Evolutionary conservation across 2,888 invertebrate species (phyloP), one percentile per base, ranked within the genome.

Genomic region (Sinopyrophorus schimmeli): DNA sequence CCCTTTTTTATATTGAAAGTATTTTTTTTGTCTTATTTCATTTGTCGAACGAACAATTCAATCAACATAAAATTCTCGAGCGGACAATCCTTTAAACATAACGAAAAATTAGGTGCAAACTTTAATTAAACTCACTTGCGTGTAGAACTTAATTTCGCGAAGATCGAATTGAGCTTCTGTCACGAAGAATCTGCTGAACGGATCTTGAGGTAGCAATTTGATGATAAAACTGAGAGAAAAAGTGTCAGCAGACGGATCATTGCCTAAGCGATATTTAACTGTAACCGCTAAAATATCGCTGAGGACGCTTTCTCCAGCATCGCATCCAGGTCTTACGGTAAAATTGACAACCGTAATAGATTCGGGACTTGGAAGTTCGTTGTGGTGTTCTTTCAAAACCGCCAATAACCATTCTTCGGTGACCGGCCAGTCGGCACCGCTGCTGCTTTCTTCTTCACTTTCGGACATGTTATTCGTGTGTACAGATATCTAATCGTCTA

Each of bases 121-220:
- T n/a, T n/a, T n/a, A n/a, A n/a, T n/a, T 6, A 26, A 15, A 65
- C 66, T 80, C 63, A 88, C 83, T 77, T 87, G 83, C 0, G 87
- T 89, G 68, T 89, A 89, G 74, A 89, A 89, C 57, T 87, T 81
- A 62, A 89, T 89, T 74, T 89, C 89, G 50, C 89, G 77, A 3
- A 88, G 80, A 70, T 89, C 89, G 67, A 89, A 89, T 69, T 89
- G 88, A 1, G 88, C 87, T 68, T 89, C 88, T 14, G 87, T 87
- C 49, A 89, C 88, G 70, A 89, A 89, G 58, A 84, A 83, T 40
- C 89, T 76, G 52, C 86, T 87, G 71, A 88, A 89, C 0, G 88
- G 87, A 68, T 89, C 89, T 59, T 84, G 80, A 0, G 89, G 89
- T 16, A 89, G 79, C 34, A 89, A 76, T 69, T 89, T 89, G 51